A percentile compares a stretch with the other conserved stretches of the same genome.
These are phyloP conservation scores for Rousettus madagascariensis DNA, from an alignment of 2,797 vertebrate genomes.

Conservation along the genomic window DNA sequence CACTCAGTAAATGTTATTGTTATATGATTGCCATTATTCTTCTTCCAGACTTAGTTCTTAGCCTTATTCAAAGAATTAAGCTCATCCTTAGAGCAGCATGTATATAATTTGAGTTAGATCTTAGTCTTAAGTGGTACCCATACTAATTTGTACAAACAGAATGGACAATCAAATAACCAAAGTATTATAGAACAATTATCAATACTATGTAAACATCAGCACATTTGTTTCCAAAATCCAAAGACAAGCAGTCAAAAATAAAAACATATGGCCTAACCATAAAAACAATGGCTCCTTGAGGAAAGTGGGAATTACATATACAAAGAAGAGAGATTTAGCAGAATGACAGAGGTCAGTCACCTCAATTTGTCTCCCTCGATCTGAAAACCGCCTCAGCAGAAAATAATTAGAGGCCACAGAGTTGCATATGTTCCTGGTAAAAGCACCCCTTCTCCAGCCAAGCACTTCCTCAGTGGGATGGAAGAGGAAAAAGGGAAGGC, in stretches of 20 bases:
- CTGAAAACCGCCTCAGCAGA: conserved; percentile 35
- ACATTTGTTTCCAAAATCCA: conserved; percentile 17
- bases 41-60: conserved; percentile 33
- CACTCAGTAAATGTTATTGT: not conserved
- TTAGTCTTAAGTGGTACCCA: conserved; percentile 25
- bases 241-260: conserved; percentile 28
- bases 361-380: not conserved
- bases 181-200: not conserved
- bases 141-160: conserved; percentile 40
- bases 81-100: not conserved
- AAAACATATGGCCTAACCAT: not conserved
- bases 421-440: not conserved
- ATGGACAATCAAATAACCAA: conserved; percentile 18
- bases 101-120: not conserved
- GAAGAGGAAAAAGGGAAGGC: not conserved
- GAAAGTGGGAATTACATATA: not conserved
- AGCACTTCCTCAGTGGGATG: not conserved
- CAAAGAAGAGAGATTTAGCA: not conserved
- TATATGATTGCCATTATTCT: not conserved
- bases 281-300: not conserved
- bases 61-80: conserved; percentile 19
- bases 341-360: not conserved
- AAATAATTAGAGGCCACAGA: not conserved
- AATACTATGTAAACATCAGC: conserved; percentile 16
- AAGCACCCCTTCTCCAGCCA: not conserved